Base-by-base conservation (phyloP, 2,113 vertebrate genomes). In the Rutilus rutilus region DNA sequence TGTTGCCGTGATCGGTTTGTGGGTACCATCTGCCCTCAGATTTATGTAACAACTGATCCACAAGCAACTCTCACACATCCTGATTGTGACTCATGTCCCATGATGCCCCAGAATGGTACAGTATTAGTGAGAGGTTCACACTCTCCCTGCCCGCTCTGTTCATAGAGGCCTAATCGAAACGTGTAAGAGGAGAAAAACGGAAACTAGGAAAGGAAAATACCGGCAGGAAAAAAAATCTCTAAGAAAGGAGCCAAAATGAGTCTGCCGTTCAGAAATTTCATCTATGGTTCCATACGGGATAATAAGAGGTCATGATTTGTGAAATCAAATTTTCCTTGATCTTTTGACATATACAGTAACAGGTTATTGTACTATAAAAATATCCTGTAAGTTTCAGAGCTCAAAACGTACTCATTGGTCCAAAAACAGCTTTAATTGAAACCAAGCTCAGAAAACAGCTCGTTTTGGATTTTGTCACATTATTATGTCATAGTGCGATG, bases 41-140 rank as follows among this genome's bases (percentile, higher is more conserved):
- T 92, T 87, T 87, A 90, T 89, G 60, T 85, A 88, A 86, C 57
- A 75, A 86, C 84, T 57, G 85, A 89, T 88, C 62, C 71, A 75
- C 78, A 85, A 88, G 64, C 87, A 85, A 82, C 85, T 86, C 84
- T 86, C 36, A 69, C 54, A 84, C 74, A 54, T 82, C 42, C 27
- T 36, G 87, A 82, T 83, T 83, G 64, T 84, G 87, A 90, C 88
- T 90, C 88, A 83, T 30, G 45, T 85, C 85, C 73, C 19, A 65
- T 73, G 90, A 81, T 83, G 75, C 73, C 59, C 42, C 78, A 86
- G 81, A 73, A 83, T 74, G 73, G 79, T 10, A 57, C 54, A 57
- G 54, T 57, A 4, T 84, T 84, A 76, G 78, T 85, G 25, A 30
- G 57, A 69, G 78, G 71, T 25, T 73, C 60, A 81, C 86, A 81